Evolutionary conservation across 37 sponge, comb jelly and placozoan species (phyloP), one percentile per base, ranked within the genome.

Genomic region (Tethya wilhelma): DNA sequence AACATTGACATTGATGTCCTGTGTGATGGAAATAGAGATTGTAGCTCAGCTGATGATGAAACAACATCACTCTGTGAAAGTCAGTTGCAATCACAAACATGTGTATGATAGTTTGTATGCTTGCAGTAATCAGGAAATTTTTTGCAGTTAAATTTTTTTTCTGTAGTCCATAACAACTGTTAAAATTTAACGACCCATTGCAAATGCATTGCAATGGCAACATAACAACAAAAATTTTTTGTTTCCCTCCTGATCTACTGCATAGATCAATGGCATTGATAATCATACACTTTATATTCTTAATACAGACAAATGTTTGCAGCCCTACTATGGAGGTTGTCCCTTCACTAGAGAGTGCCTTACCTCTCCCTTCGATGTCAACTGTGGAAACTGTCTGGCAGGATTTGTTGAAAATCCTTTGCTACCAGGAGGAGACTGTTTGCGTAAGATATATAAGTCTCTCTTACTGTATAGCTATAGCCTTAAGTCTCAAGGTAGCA

Each of bases 341-440:
- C 7, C 32, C 57, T 29, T 17, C 7, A 34, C 74, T 7, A 53
- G 58, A 73, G 20, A 55, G 4, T 73, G 74, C 20, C 17, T 26
- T 4, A 56, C 28, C 26, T 34, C 74, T 73, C 23, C 26, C 2
- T 53, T 56, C 11, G 56, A 32, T 33, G 57, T 73, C 7, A 56
- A 28, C 34, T 73, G 74, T 28, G 58, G 74, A 6, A 2, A 2
- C 14, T 73, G 74, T 56, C 58, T 29, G 19, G 6, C 31, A 33
- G 74, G 74, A 2, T 73, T 59, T 59, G 62, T 59, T 29, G 62
- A 59, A n/a, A n/a, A n/a, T n/a, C n/a, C n/a, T n/a, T n/a, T n/a
- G n/a, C n/a, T n/a, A n/a, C n/a, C n/a, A n/a, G n/a, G n/a, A n/a
- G n/a, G n/a, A n/a, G n/a, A n/a, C n/a, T n/a, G n/a, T n/a, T n/a